phyloP scores from a whole-genome alignment of 2,113 vertebrate genomes.

The Gymnarchus niloticus region DNA sequence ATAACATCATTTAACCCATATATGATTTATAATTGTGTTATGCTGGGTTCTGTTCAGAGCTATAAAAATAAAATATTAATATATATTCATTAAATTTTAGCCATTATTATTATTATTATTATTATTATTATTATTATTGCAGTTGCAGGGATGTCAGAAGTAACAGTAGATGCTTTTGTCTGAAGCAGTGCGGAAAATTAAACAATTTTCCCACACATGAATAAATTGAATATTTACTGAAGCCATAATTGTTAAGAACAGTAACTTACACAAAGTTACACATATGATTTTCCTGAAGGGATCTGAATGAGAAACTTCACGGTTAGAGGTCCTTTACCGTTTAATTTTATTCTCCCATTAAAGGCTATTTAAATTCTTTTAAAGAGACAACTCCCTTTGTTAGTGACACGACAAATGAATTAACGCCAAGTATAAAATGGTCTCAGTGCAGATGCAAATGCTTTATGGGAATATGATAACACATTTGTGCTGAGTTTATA shows the following conservation, averaged over 20 bases:
- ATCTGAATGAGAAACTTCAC: background rate
- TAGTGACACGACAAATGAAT: slow-evolving; percentile 1
- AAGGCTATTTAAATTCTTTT: slow-evolving; percentile 4
- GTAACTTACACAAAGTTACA: background rate
- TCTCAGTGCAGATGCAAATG: background rate
- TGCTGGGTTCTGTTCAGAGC: too few species aligned
- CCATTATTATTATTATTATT: too few species aligned
- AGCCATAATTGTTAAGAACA: background rate
- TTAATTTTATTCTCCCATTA: background rate
- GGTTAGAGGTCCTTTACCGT: background rate
- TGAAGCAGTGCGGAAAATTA: background rate
- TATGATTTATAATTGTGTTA: too few species aligned
- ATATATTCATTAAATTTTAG: too few species aligned
- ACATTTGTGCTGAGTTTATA: background rate
- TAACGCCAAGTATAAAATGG: background rate
- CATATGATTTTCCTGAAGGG: background rate
- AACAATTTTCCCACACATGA: background rate
- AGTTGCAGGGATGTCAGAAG: background rate
- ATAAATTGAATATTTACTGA: background rate
- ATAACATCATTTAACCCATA: too few species aligned
- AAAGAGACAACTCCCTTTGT: slow-evolving; percentile 10
- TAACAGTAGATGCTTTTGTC: background rate
- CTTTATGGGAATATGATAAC: background rate
- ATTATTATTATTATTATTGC: too few species aligned
- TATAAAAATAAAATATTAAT: too few species aligned